Conservation (phyloP, 2,888 invertebrate species). For the Imbricaverruca yamaguchii region DNA sequence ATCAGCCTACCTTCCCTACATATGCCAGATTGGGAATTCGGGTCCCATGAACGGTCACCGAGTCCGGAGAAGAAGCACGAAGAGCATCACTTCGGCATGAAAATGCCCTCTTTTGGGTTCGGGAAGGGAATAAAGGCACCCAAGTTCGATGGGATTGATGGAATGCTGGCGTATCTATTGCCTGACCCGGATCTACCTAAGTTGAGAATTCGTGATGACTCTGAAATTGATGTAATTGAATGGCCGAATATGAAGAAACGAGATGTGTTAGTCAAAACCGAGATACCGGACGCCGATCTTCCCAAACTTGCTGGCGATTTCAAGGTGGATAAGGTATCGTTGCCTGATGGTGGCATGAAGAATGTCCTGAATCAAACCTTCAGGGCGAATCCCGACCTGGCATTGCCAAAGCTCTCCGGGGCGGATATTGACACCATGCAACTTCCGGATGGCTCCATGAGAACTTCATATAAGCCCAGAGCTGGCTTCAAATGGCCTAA, state of each 20-base stretch:
- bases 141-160: not conserved
- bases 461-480: not conserved
- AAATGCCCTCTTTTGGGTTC: not conserved
- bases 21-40: not conserved
- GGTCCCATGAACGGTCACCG: not conserved
- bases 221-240: not conserved
- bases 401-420: not conserved
- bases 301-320: not conserved
- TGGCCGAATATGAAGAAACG: not conserved
- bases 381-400: not conserved
- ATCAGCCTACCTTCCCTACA: not conserved
- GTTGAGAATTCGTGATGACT: not conserved
- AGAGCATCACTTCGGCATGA: not conserved
- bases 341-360: not conserved
- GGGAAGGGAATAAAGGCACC: not conserved
- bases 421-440: not conserved
- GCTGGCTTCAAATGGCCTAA: not conserved
- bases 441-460: not conserved
- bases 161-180: not conserved
- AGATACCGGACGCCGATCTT: not conserved
- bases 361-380: not conserved
- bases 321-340: not conserved
- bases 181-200: not conserved
- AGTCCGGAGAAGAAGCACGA: not conserved
- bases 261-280: not conserved